These are phyloP conservation scores for Cyphomyrus discorhynchus DNA, from an alignment of 2,113 vertebrate species.

Conservation along the genomic window DNA sequence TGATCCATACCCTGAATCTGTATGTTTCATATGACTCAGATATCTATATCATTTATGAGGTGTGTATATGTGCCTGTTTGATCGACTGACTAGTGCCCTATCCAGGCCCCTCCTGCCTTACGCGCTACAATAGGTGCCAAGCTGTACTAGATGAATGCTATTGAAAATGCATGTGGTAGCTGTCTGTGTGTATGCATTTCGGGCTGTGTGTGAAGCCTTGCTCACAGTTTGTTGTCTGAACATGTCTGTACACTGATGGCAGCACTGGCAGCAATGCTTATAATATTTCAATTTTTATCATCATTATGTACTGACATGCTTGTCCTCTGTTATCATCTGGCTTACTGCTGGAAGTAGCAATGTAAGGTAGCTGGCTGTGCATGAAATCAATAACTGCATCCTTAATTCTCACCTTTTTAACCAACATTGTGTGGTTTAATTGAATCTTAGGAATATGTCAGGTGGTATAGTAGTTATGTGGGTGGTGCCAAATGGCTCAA, in stretches of 20 bases:
- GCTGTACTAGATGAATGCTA: background rate
- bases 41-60: background rate
- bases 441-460: background rate
- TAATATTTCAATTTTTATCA: background rate
- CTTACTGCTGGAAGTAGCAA: background rate
- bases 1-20: background rate
- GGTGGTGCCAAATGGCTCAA: background rate
- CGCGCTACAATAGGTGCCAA: background rate
- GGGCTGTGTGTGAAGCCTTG: background rate
- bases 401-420: background rate
- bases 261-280: background rate
- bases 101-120: background rate
- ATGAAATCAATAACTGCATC: background rate
- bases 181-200: background rate
- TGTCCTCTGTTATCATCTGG: background rate
- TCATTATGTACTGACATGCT: background rate
- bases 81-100: background rate
- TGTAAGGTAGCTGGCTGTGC: background rate
- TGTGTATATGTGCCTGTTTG: background rate
- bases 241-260: background rate
- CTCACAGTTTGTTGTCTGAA: background rate
- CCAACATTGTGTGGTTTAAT: background rate
- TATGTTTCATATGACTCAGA: background rate
- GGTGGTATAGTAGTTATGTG: background rate
- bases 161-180: background rate